These are phyloP conservation scores for Halcyon malimbica DNA, from an alignment of 2,113 vertebrate species.

Conservation along the genomic window DNA sequence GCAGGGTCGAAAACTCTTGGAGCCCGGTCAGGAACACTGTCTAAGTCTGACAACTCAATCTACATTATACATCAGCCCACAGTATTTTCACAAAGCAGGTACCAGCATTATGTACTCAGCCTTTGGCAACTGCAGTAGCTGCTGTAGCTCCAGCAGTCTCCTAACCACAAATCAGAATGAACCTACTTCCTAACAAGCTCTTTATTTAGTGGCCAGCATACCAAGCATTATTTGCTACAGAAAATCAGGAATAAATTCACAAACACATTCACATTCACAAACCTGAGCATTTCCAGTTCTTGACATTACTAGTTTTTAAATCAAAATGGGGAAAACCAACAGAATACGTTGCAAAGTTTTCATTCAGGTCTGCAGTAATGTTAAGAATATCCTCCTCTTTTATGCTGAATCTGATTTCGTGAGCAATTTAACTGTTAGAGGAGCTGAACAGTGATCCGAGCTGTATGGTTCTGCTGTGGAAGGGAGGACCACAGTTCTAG, in stretches of 20 bases:
- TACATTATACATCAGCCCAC: not conserved
- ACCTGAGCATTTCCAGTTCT: not conserved
- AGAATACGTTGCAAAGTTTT: not conserved
- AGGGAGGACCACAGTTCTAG: not conserved
- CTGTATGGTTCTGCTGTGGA: not conserved
- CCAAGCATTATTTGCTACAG: not conserved
- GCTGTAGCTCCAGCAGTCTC: not conserved
- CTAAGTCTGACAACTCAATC: fast-evolving
- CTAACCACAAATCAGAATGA: not conserved
- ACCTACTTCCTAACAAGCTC: not conserved
- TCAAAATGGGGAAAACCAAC: not conserved
- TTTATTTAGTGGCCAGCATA: not conserved
- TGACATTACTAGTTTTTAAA: not conserved
- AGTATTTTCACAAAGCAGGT: not conserved
- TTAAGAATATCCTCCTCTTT: not conserved
- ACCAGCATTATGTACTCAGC: not conserved
- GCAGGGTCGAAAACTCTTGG: not conserved
- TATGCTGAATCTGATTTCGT: not conserved
- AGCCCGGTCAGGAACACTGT: not conserved
- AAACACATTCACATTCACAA: not conserved
- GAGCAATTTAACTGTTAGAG: not conserved
- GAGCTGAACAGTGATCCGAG: not conserved
- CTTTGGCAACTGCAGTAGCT: not conserved
- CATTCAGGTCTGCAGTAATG: not conserved
- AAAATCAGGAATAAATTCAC: not conserved